Conservation (phyloP, 2,113 vertebrate genomes). For the Tyrannus savana region DNA sequence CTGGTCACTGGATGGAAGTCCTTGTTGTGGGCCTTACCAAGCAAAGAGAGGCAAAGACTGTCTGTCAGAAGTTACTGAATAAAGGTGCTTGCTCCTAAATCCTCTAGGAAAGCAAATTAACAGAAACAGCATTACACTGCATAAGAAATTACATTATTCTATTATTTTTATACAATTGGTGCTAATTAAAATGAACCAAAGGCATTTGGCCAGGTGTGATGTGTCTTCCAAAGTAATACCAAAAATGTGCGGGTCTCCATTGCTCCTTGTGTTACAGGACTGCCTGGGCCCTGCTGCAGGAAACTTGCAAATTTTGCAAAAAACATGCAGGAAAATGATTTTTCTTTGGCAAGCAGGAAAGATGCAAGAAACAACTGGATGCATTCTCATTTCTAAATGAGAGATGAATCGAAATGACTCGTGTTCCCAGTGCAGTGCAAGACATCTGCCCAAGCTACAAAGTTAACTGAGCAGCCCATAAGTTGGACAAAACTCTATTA, state of each 20-base stretch:
- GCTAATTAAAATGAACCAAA: background rate
- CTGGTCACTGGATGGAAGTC: background rate
- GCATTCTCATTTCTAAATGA: background rate
- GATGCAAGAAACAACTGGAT: background rate
- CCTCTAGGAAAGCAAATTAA: background rate
- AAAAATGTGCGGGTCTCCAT: background rate
- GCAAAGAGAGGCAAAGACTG: background rate
- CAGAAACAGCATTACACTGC: background rate
- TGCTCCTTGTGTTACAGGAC: no score
- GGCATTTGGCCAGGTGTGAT: background rate
- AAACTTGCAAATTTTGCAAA: background rate
- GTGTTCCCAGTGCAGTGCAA: background rate
- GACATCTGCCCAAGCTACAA: background rate
- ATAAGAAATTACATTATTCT: background rate
- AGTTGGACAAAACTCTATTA: background rate
- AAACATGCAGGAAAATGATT: background rate
- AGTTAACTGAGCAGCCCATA: background rate
- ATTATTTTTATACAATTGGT: background rate
- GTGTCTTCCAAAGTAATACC: background rate
- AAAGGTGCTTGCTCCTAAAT: background rate
- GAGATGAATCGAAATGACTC: background rate
- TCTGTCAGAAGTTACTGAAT: background rate
- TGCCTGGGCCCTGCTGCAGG: background rate
- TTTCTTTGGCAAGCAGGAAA: background rate
- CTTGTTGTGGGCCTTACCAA: background rate